phyloP scores from a whole-genome alignment of 2,797 vertebrate species.

The Epinephelus coioides region DNA sequence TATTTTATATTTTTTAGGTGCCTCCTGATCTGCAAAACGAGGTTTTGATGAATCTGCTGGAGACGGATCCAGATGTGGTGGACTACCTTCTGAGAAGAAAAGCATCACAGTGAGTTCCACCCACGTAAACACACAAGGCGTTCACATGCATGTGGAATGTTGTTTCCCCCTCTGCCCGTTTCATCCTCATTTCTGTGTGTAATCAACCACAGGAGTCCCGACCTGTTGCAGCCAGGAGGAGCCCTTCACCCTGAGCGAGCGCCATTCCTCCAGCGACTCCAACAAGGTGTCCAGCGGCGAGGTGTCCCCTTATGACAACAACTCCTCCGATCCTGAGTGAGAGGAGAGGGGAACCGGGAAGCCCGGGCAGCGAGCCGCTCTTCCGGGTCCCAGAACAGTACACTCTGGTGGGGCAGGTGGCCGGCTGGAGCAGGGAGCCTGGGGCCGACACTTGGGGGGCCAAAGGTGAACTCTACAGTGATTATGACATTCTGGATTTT shows the following conservation, averaged over 20 bases:
- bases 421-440: constrained; percentile 86
- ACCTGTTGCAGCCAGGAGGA: constrained; percentile 88
- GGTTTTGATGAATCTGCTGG: constrained; percentile 94
- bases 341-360: constrained; percentile 85
- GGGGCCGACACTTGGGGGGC: constrained; percentile 82
- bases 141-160: background rate
- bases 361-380: constrained; percentile 84
- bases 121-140: background rate
- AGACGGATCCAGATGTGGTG: constrained; percentile 96
- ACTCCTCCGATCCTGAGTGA: constrained; percentile 95
- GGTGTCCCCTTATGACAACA: constrained; percentile 98
- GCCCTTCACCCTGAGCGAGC: constrained; percentile 89
- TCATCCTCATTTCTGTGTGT: background rate
- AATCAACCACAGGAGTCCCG: constrained; percentile 87
- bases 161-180: background rate
- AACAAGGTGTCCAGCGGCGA: constrained; percentile 97
- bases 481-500: background rate
- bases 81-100: constrained; percentile 96
- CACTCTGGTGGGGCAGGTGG: constrained; percentile 84
- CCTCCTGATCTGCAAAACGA: constrained; percentile 96
- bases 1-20: constrained; percentile 82
- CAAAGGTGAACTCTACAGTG: constrained; percentile 86
- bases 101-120: constrained; percentile 90
- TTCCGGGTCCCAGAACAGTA: constrained; percentile 89
- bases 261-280: constrained; percentile 94